These are phyloP conservation scores for Sebastes matsubarae DNA, from an alignment of 2,797 vertebrate genomes.

Conservation along the genomic window DNA sequence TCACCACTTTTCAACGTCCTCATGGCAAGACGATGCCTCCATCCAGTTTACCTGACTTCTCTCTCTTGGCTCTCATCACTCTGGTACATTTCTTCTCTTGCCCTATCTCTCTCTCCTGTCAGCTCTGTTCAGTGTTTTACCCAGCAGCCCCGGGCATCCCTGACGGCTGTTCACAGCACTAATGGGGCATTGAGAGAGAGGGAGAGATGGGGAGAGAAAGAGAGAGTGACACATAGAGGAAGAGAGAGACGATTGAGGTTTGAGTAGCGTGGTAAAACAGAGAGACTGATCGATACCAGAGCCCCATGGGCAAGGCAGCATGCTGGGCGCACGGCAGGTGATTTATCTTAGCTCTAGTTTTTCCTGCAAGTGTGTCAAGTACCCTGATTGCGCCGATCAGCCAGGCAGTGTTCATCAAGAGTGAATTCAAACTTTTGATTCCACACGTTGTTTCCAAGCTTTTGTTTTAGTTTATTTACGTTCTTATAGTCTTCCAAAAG, in stretches of 20 bases:
- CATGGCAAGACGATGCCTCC: background rate
- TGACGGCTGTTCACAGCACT: conserved; percentile 62
- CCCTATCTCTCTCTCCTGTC: conserved; percentile 47
- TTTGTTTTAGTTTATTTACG: background rate
- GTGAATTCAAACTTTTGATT: background rate
- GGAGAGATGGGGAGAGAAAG: background rate
- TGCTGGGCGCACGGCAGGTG: background rate
- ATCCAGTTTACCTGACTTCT: conserved; percentile 14
- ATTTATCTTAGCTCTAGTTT: background rate
- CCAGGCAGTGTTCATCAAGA: background rate
- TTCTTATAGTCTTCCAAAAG: background rate
- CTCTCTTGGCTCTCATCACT: conserved; percentile 24
- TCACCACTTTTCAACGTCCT: background rate
- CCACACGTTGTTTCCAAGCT: background rate
- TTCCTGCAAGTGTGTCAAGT: conserved; percentile 22
- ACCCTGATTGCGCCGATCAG: background rate
- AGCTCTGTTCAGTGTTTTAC: conserved; percentile 52
- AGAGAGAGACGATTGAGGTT: conserved; percentile 40
- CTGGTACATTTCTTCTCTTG: conserved; percentile 1
- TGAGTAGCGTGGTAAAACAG: conserved; percentile 1
- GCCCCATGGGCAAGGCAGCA: conserved; percentile 27
- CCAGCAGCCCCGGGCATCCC: conserved; percentile 54
- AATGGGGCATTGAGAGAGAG: conserved; percentile 54
- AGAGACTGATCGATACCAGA: conserved; percentile 28
- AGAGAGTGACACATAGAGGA: background rate